phyloP scores from a whole-genome alignment of 2,888 invertebrate genomes.

The Abrostola triplasia region DNA sequence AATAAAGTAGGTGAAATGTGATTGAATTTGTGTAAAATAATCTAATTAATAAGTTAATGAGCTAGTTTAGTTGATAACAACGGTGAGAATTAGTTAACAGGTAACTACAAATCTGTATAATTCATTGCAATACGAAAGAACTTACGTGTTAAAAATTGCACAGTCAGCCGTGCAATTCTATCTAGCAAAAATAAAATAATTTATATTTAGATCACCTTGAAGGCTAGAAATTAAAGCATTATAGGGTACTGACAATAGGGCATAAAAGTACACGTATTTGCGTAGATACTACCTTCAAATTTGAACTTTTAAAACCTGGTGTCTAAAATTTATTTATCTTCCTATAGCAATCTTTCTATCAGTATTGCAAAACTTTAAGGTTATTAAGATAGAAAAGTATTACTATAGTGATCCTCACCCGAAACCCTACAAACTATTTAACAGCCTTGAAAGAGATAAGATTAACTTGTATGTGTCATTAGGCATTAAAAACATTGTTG shows the following conservation, averaged over 20 bases:
- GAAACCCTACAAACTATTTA: slow-evolving; percentile 53
- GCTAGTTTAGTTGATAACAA: slow-evolving; percentile 55
- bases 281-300: too few species aligned
- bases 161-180: slow-evolving; percentile 54
- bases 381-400: slow-evolving; percentile 5
- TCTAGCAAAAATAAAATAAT: slow-evolving; percentile 45
- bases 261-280: background rate
- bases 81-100: slow-evolving; percentile 44
- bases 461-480: slow-evolving; percentile 41
- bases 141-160: slow-evolving; percentile 48
- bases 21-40: slow-evolving; percentile 56
- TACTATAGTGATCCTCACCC: slow-evolving; percentile 6
- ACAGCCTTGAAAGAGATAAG: slow-evolving; percentile 65
- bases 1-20: slow-evolving; percentile 54
- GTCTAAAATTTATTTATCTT: background rate
- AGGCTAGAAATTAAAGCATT: slow-evolving; percentile 14
- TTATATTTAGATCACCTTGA: slow-evolving; percentile 65
- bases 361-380: slow-evolving; percentile 21
- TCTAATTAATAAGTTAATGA: slow-evolving; percentile 67
- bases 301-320: too few species aligned
- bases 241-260: slow-evolving; percentile 15
- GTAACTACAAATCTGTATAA: slow-evolving; percentile 41
- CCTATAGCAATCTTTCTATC: slow-evolving; percentile 2
- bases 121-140: slow-evolving; percentile 1
- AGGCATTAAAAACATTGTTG: slow-evolving; percentile 26